Evolutionary conservation across 2,797 vertebrate genomes (phyloP), one percentile per base, ranked within the genome.

Genomic region (Vespertilio murinus): DNA sequence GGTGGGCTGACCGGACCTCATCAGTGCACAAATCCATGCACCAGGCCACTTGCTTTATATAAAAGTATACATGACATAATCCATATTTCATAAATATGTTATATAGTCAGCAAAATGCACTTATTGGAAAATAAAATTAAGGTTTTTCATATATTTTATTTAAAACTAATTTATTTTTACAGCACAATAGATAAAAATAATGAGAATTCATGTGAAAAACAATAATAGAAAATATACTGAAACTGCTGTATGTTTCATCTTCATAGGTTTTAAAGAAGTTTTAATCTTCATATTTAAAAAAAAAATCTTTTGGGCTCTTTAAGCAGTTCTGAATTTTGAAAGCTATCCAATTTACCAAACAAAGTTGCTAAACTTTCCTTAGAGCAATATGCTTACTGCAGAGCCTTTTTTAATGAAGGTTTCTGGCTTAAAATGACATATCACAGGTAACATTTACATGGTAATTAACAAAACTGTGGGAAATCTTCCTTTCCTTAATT

Each of bases 341-440:
- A 90, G 20, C 38, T 69, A 35, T n/a, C 11, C 25, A 88, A 56
- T 52, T 81, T 94, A 77, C n/a, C 5, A 61, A 86, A 90, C 1
- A 25, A 93, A 13, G 0, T 5, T 80, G 0, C 4, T 77, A 40
- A 94, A 73, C 25, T 83, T 87, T 87, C 1, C 20, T 84, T 71
- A 73, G 20, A 84, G 8, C 8, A 30, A 71, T 56, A 56, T 78
- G 11, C 11, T 69, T 69, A 74, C 33, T 52, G 12, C 1, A 91
- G 16, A 78, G 71, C 3, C 8, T 92, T 96, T 70, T 16, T 90
- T 92, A 74, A 88, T 93, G 45, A 92, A 95, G 9, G 93, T 79
- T 56, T 91, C 17, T 93, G 8, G 20, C 42, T 92, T 90, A 85
- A 91, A 93, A 94, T 81, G n/a, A 82, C 23, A 67, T 54, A 47